Percentiles rank a stretch among this genome's conserved stretches.
phyloP scores from a whole-genome alignment of 64 coral and sea anemone genomes.

The Hydrozoanthus tunicans region DNA sequence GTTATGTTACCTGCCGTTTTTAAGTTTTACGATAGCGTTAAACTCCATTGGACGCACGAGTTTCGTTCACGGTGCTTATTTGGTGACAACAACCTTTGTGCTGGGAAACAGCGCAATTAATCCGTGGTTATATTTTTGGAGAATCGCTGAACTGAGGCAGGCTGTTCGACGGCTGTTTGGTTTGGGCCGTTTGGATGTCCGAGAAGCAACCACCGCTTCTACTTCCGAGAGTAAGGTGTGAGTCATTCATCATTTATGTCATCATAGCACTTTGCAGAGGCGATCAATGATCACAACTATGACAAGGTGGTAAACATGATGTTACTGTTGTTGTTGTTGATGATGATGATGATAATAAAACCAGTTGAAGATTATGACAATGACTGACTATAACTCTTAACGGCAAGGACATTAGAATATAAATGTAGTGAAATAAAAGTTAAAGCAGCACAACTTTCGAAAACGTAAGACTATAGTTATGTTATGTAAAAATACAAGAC shows the following conservation, averaged over 20 bases:
- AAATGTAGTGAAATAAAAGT: too few relatives aligned
- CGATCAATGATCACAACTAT: too few relatives aligned
- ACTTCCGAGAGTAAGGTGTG: background rate
- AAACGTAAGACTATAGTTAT: too few relatives aligned
- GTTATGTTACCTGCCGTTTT: background rate
- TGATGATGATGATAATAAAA: too few relatives aligned
- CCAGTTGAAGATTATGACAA: too few relatives aligned
- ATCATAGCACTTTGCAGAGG: too few relatives aligned
- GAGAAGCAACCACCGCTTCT: background rate
- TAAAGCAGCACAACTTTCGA: too few relatives aligned
- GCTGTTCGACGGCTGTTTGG: slow-evolving; percentile 1
- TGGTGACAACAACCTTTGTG: background rate
- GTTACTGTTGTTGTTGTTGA: too few relatives aligned
- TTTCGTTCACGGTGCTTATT: slow-evolving; percentile 8
- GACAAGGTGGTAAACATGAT: too few relatives aligned
- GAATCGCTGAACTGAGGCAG: slow-evolving; percentile 24
- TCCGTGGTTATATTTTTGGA: slow-evolving; percentile 13
- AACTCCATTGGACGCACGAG: background rate
- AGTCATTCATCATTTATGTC: background rate
- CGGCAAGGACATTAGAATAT: too few relatives aligned
- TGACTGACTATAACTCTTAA: too few relatives aligned
- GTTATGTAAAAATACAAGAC: too few relatives aligned
- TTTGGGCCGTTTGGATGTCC: background rate
- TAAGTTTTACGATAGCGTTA: background rate
- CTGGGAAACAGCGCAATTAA: slow-evolving; percentile 6